Conservation (phyloP, 1,140 invertebrate genomes). For the Brachystomella parvula region DNA sequence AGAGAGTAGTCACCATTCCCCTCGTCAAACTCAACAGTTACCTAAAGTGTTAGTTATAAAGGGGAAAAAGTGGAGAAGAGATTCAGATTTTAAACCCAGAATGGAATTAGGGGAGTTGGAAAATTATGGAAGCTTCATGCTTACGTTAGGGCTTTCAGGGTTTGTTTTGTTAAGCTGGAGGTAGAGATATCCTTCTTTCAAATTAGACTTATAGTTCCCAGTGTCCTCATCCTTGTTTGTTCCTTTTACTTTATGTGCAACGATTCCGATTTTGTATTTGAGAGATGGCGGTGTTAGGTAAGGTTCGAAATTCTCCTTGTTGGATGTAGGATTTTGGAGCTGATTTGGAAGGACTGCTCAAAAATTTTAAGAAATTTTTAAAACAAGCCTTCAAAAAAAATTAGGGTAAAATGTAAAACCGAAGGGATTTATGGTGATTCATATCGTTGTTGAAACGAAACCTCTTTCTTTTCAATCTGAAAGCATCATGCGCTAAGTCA, state of each 20-base stretch:
- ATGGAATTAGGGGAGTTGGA: background rate
- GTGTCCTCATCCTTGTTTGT: background rate
- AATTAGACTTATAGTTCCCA: slow-evolving; percentile 4
- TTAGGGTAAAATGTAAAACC: background rate
- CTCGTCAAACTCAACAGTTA: slow-evolving; percentile 57
- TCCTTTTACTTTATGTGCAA: slow-evolving; percentile 3
- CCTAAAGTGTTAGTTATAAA: slow-evolving; percentile 11
- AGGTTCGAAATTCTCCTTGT: background rate
- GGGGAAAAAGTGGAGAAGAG: background rate
- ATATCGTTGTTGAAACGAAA: no score
- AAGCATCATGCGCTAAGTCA: no score
- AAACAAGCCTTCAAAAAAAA: background rate
- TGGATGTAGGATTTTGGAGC: background rate
- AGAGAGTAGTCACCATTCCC: slow-evolving; percentile 49
- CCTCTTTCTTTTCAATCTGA: no score
- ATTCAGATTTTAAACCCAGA: background rate
- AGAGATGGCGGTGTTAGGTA: slow-evolving; percentile 20
- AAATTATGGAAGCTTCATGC: background rate
- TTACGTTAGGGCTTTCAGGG: slow-evolving; percentile 12
- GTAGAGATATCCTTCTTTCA: background rate
- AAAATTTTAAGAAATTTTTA: background rate
- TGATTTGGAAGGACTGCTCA: background rate
- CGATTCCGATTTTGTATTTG: slow-evolving; percentile 20
- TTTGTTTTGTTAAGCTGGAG: slow-evolving; percentile 12
- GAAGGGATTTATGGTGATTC: background rate